These are phyloP conservation scores for Eilema sororculum DNA, from an alignment of 2,888 invertebrate species.

Conservation along the genomic window DNA sequence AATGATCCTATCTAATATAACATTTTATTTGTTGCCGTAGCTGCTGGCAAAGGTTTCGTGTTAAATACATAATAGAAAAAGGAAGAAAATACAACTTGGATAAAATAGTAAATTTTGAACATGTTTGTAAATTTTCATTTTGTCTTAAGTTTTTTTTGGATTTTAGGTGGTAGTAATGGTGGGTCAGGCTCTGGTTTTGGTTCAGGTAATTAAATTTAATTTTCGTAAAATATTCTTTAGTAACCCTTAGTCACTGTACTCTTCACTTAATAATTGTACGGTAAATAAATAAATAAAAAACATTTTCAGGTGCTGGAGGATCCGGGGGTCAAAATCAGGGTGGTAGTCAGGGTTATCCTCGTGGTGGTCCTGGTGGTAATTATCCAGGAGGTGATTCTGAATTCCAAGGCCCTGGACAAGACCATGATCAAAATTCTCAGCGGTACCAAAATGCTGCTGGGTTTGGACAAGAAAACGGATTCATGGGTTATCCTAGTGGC, in stretches of 20 bases:
- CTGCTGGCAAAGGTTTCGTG: neutral
- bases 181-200: slow-evolving; percentile 63
- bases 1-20: neutral
- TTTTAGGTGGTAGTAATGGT: slow-evolving; percentile 55
- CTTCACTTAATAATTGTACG: neutral
- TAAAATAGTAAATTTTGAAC: no score
- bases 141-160: slow-evolving; percentile 14
- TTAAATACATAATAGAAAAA: neutral
- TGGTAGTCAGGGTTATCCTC: slow-evolving; percentile 63
- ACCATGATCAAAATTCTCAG: slow-evolving; percentile 37
- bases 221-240: neutral
- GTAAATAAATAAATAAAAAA: no score
- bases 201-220: neutral
- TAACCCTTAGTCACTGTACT: neutral
- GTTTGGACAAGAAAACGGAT: slow-evolving; percentile 49
- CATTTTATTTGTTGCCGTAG: neutral
- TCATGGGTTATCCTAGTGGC: slow-evolving; percentile 59
- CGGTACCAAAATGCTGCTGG: slow-evolving; percentile 52
- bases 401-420: slow-evolving; percentile 52
- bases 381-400: slow-evolving; percentile 53
- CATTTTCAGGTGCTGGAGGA: slow-evolving; percentile 11
- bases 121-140: no score
- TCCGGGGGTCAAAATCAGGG: slow-evolving; percentile 41
- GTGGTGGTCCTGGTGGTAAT: slow-evolving; percentile 50
- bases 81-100: neutral